Base-by-base conservation (phyloP, 1,140 invertebrate genomes). In the Megalopta genalis region DNA sequence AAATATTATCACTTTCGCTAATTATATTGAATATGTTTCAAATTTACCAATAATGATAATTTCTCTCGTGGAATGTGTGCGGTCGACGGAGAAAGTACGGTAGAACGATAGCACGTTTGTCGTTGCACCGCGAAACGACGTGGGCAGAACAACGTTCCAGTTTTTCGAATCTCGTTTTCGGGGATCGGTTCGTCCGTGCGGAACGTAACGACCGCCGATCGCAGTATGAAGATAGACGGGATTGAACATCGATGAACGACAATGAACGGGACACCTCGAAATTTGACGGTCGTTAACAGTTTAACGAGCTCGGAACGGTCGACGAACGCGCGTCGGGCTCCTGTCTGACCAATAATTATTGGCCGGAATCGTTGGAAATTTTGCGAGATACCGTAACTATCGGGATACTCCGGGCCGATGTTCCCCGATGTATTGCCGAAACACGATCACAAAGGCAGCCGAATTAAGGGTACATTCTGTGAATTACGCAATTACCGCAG, bases 401-500 rank as follows among this genome's bases (percentile, higher is more conserved):
- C 65, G 25, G 5, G 18, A n/a, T 62, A 60, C 16, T 8, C 12
- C 14, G 42, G 10, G 10, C 9, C 42, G 42, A 46, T 46, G 42
- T 46, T 46, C 10, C 1, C 10, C 0, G 5, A 1, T 4, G 18
- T 63, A 64, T 39, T 10, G 62, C 39, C n/a, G 21, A 64, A 64
- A 39, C 32, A 39, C 62, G 62, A 6, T 7, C 25, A 16, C 27
- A 18, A 18, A 27, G 8, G 27, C 2, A 7, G 54, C 54, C 18
- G 27, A 46, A 16, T 1, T 57, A 52, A 69, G 25, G 14, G 25
- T 42, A 16, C 23, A 27, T 60, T 62, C 66, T 10, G 4, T 4
- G 23, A 42, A 49, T 69, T 60, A 77, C 16, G 16, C 25, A 37
- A 68, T 68, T 77, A 27, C 21, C n/a, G 74, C 23, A 62, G 65